These are phyloP conservation scores for Gymnopithys bicolor DNA, from an alignment of 2,797 vertebrate genomes.

Conservation along the genomic window DNA sequence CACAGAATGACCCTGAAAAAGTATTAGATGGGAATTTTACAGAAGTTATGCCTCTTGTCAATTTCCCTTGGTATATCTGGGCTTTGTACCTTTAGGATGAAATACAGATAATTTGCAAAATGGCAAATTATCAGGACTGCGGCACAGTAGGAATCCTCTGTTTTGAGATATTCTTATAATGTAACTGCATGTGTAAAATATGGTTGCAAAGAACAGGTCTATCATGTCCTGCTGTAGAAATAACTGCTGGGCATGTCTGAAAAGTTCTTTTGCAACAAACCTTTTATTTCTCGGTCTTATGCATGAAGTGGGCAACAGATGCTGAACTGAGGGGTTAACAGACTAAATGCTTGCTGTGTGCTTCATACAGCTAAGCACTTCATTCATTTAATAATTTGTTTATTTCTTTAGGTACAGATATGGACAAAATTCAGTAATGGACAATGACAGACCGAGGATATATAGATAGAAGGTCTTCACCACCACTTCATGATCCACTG, in stretches of 20 bases:
- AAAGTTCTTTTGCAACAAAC: neutral
- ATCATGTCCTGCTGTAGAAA: neutral
- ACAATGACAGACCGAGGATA: neutral
- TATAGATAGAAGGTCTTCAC: neutral
- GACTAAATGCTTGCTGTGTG: neutral
- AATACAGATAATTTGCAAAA: neutral
- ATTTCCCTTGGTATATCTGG: neutral
- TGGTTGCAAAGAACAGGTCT: neutral
- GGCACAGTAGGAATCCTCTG: neutral
- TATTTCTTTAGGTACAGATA: neutral
- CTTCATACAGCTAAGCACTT: neutral
- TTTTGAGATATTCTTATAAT: neutral
- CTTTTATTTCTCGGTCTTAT: neutral
- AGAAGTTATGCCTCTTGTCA: neutral
- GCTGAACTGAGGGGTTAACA: neutral
- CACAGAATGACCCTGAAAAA: neutral
- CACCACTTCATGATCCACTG: accelerated
- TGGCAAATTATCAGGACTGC: neutral
- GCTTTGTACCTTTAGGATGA: neutral
- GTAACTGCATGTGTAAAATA: accelerated
- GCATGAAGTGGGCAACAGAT: neutral
- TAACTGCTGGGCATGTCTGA: neutral
- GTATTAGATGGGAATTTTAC: neutral
- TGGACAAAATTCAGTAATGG: neutral
- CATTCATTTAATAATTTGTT: neutral